Conservation (phyloP, 2,113 vertebrate species). For the Psephotus haematonotus region DNA sequence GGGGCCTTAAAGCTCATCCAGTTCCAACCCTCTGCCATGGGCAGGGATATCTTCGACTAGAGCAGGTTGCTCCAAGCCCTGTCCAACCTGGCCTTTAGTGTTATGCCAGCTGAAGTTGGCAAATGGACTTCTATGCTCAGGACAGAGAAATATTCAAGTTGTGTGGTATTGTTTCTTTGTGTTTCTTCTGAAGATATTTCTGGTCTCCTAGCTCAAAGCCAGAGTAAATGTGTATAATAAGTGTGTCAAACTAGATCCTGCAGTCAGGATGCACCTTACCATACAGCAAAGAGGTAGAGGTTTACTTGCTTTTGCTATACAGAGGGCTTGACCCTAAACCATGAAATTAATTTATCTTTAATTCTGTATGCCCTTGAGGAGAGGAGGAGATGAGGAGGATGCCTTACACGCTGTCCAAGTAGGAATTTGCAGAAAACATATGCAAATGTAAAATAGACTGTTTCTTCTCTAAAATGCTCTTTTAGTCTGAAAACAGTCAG, state of each 20-base stretch:
- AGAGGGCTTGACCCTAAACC: background rate
- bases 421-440: background rate
- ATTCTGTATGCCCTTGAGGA: background rate
- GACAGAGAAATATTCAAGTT: background rate
- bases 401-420: rapidly evolving
- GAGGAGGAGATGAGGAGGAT: background rate
- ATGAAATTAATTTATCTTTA: background rate
- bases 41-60: background rate
- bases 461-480: background rate
- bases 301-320: background rate
- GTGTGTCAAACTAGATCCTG: background rate
- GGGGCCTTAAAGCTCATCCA: background rate
- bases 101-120: background rate
- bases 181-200: background rate
- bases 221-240: background rate
- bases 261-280: background rate
- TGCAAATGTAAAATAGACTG: background rate
- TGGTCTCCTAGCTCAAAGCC: background rate
- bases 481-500: background rate
- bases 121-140: background rate
- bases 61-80: background rate
- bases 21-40: background rate
- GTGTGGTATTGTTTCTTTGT: background rate
- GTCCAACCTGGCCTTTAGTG: background rate
- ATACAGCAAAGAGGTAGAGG: background rate